These are phyloP conservation scores for Drymonia ruficornis DNA, from an alignment of 2,888 invertebrate species.

Conservation along the genomic window DNA sequence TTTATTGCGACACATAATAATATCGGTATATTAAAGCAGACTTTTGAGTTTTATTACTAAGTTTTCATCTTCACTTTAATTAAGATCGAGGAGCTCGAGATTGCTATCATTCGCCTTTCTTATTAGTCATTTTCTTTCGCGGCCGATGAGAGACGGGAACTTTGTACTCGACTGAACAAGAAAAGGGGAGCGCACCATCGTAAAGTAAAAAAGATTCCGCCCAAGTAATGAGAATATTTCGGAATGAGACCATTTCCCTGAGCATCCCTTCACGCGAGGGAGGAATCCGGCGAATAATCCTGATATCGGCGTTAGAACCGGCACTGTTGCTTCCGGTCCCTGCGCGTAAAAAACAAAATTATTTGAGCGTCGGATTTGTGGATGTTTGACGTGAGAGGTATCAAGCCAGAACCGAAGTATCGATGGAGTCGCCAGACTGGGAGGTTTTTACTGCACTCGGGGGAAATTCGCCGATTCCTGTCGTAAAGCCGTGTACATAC, in stretches of 20 bases:
- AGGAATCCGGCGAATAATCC: conserved; percentile 54
- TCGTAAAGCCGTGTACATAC: conserved; percentile 59
- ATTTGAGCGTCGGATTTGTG: conserved; percentile 58
- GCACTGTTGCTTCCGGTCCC: conserved; percentile 47
- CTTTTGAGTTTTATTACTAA: conserved; percentile 36
- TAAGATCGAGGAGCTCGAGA: conserved; percentile 59
- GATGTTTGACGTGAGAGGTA: conserved; percentile 58
- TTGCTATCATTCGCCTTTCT: conserved; percentile 73
- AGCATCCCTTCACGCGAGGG: conserved; percentile 54
- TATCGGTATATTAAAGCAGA: conserved; percentile 25
- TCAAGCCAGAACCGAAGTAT: conserved; percentile 66
- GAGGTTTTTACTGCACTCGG: conserved; percentile 71
- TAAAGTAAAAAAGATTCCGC: conserved; percentile 71
- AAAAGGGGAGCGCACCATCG: conserved; percentile 61
- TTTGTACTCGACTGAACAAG: conserved; percentile 67
- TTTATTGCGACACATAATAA: conserved; percentile 30
- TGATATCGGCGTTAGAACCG: conserved; percentile 55
- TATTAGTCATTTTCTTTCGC: conserved; percentile 70
- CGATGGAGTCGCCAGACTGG: conserved; percentile 62
- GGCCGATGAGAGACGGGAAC: conserved; percentile 63
- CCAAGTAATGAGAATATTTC: conserved; percentile 75
- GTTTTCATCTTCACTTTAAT: conserved; percentile 65
- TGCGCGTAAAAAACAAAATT: conserved; percentile 59
- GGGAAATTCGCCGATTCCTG: conserved; percentile 78
- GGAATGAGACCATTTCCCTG: conserved; percentile 58